Base-by-base conservation (phyloP, 1,140 invertebrate species). In the Metaphire vulgaris region DNA sequence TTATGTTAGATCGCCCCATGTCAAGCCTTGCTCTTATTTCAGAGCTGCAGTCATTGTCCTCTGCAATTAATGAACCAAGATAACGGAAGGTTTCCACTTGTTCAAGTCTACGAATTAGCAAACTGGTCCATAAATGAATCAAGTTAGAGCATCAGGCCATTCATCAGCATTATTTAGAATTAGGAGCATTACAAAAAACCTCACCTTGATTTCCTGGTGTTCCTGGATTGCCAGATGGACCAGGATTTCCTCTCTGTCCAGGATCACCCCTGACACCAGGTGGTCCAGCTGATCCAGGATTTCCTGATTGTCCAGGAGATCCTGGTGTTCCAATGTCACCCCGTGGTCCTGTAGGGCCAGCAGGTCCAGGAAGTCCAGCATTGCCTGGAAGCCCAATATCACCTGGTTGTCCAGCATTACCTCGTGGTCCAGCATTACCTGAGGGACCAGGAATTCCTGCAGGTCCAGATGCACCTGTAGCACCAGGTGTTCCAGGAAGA, bases 171-270 rank as follows among this genome's bases (percentile, higher is more conserved):
- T n/a, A n/a, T n/a, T n/a, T n/a, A n/a, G n/a, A n/a, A n/a, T n/a
- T n/a, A n/a, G n/a, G n/a, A n/a, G n/a, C n/a, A n/a, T n/a, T n/a
- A n/a, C n/a, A n/a, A n/a, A n/a, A n/a, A n/a, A n/a, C n/a, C n/a
- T n/a, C 29, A 64, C 76, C 76, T 16, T 33, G 71, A 6, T 33
- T 28, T 28, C 76, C 76, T n/a, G 34, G 16, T 34, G 33, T 21
- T 75, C 76, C 76, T 16, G 68, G 26, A 6, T 28, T 29, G n/a
- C 76, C 76, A 33, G 71, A 32, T n/a, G 33, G 28, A 2, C 77
- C 77, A 32, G 68, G 30, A 21, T 41, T 30, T 73, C 77, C 77
- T 29, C 31, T 29, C 6, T 77, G 41, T 32, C 77, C 77, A 29
- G 32, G 31, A 6, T 31, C 29, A 56, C 72, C 72, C 2, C n/a